Evolutionary conservation across 2,888 invertebrate species (phyloP), one percentile per base, ranked within the genome.

Genomic region (Parasteatoda lunata): DNA sequence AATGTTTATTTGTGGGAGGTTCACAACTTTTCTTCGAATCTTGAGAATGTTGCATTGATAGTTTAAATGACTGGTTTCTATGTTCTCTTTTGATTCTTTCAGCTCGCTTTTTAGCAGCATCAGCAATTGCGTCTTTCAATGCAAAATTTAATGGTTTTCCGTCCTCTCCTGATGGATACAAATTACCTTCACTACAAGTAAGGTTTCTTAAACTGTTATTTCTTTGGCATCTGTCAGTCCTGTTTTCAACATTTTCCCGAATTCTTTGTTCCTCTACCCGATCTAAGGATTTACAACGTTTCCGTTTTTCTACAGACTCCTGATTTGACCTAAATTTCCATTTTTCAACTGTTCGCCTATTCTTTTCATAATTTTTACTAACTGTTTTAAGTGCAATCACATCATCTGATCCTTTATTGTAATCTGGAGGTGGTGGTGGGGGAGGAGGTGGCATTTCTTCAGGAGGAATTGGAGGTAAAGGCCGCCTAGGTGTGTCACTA

Each of bases 371-470:
- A 54, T 71, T 81, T 68, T 84, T 80, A 30, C 68, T 65, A 13
- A 15, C 45, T 13, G 59, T 64, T 70, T 78, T 75, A 6, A 52
- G n/a, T 4, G 54, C 45, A 6, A 69, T 66, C 51, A 13, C 30
- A 45, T 71, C 54, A n/a, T 73, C 69, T 8, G 7, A 9, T 7
- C 49, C 49, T 51, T 71, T 30, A 66, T 84, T 88, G 66, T 81
- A 86, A 65, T 83, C 83, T 11, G 86, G 88, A 6, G 85, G 88
- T 7, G 88, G 88, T 5, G 87, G 82, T 13, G 85, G 85, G 45
- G 85, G 88, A 4, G 85, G 88, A 2, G 86, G 86, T 7, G 86
- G 86, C 77, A 86, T 54, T 73, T 87, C 87, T 47, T 87, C 87
- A 7, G 80, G 80, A 30, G 88, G 88, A 54, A 88, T 88, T 4